Evolutionary conservation across 2,113 vertebrate genomes (phyloP).

Genomic region (Ornithorhynchus anatinus): DNA sequence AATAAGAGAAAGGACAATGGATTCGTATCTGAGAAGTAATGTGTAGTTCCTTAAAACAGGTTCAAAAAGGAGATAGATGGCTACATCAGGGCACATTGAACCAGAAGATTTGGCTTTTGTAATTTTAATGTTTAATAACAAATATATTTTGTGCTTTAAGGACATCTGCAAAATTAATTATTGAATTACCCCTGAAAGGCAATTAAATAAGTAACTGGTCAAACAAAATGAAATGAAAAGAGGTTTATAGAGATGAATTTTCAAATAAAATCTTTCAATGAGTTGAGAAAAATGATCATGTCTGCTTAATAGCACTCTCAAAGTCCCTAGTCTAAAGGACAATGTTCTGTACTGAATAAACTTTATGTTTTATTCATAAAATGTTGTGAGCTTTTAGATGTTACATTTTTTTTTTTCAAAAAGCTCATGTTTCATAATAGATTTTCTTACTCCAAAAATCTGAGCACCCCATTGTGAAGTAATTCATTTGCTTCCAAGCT

Average conservation of each 20-base stretch:
- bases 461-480: constrained; percentile 35
- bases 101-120: background rate
- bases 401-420: constrained; percentile 44
- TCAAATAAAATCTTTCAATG: constrained; percentile 14
- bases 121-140: constrained; percentile 13
- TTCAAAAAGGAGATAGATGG: background rate
- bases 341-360: constrained; percentile 15
- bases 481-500: constrained; percentile 41
- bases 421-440: constrained; percentile 33
- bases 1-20: background rate
- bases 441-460: constrained; percentile 40
- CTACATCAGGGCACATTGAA: fast-evolving
- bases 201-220: constrained; percentile 13
- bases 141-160: background rate
- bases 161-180: background rate
- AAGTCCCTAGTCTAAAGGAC: constrained; percentile 31
- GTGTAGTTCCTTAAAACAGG: background rate
- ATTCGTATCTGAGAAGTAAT: background rate
- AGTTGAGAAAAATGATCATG: background rate
- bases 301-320: constrained; percentile 5
- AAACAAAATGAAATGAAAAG: constrained; percentile 15
- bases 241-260: background rate
- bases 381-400: constrained; percentile 14
- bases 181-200: background rate
- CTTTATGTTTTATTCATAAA: constrained; percentile 65